Conservation (phyloP, 2,113 vertebrate species). For the Ceyx margarethae region DNA sequence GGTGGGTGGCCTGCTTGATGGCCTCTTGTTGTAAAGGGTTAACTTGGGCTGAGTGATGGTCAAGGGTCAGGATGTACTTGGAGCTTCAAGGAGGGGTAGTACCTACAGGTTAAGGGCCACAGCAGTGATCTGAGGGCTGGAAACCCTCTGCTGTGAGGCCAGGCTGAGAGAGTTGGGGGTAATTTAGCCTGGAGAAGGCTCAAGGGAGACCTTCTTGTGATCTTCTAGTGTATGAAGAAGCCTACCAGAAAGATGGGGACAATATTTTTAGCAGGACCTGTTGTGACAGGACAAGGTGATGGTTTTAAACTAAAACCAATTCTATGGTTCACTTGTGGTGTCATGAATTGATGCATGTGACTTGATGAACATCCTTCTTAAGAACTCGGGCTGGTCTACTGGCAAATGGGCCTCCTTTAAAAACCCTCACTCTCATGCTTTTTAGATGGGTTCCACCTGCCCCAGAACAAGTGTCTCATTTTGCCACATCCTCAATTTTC, state of each 20-base stretch:
- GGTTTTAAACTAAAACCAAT: neutral
- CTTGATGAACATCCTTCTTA: neutral
- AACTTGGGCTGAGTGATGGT: neutral
- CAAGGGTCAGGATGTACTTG: rapidly evolving
- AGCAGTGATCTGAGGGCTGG: neutral
- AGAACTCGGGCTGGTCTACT: neutral
- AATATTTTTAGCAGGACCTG: neutral
- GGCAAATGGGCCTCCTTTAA: neutral
- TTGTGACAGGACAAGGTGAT: neutral
- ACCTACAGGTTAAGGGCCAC: neutral
- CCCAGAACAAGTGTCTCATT: neutral
- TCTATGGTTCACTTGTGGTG: neutral
- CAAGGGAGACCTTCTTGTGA: neutral
- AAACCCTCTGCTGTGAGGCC: neutral
- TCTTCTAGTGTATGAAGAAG: neutral
- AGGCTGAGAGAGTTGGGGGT: neutral
- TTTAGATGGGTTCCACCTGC: neutral
- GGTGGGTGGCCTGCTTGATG: neutral
- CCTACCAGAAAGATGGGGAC: neutral
- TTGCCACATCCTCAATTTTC: neutral
- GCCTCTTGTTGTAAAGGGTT: too few species aligned
- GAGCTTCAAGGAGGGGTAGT: neutral
- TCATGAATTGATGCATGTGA: neutral
- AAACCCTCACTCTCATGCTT: rapidly evolving
- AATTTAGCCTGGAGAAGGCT: neutral